A percentile compares a stretch with the other conserved stretches of the same genome.
These are phyloP conservation scores for Xylophagus ater DNA, from an alignment of 2,888 invertebrate species.

Conservation along the genomic window DNA sequence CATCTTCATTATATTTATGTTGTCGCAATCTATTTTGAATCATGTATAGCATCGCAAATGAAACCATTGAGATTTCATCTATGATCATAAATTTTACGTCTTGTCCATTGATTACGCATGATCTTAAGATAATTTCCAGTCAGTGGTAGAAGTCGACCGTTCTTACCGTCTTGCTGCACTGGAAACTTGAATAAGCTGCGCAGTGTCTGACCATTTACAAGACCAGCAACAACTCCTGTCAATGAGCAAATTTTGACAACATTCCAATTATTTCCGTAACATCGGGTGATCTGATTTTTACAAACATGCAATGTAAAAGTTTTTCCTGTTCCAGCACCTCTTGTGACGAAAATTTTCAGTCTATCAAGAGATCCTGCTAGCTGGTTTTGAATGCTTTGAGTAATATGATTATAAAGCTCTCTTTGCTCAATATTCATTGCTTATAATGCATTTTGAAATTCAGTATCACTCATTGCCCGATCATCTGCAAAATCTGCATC, in stretches of 20 bases:
- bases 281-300: constrained; percentile 20
- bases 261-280: constrained; percentile 21
- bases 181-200: constrained; percentile 12
- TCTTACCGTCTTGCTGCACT: constrained; percentile 16
- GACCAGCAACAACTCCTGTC: constrained; percentile 26
- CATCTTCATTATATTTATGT: constrained; percentile 1
- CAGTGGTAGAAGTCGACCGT: constrained; percentile 6
- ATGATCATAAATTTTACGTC: too few species aligned
- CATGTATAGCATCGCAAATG: not conserved
- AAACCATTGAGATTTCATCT: constrained; percentile 1
- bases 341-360: constrained; percentile 14
- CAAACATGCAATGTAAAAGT: constrained; percentile 20
- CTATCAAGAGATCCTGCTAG: constrained; percentile 8
- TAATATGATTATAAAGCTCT: constrained; percentile 10
- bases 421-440: constrained; percentile 8
- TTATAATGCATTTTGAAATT: not conserved
- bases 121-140: constrained; percentile 13
- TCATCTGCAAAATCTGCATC: not conserved
- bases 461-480: not conserved
- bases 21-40: not conserved
- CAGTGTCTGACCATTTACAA: constrained; percentile 17
- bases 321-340: constrained; percentile 17
- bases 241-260: constrained; percentile 21
- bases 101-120: constrained; percentile 16
- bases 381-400: constrained; percentile 18